Percentiles rank a stretch among this genome's conserved stretches.
Conservation (phyloP, 1,140 invertebrate species). For the Anastrepha obliqua region DNA sequence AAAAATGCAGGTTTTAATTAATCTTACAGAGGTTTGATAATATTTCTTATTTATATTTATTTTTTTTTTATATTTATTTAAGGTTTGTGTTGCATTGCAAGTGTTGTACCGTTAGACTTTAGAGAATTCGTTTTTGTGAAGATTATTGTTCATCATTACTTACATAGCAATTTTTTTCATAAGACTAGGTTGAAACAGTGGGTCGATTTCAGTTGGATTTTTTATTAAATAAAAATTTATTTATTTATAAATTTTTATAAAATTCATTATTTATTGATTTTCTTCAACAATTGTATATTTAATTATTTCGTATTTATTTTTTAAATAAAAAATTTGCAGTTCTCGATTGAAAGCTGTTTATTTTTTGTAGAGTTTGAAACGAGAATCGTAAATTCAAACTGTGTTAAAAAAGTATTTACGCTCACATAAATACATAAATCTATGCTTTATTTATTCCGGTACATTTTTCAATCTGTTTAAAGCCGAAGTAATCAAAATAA, state of each 20-base stretch:
- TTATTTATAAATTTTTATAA: not conserved
- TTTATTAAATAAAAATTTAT: not conserved
- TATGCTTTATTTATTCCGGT: too few relatives aligned
- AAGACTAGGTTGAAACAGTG: constrained; percentile 45
- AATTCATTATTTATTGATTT: not conserved
- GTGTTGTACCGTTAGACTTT: constrained; percentile 51
- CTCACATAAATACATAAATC: too few relatives aligned
- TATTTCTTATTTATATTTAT: not conserved
- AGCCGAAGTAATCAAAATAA: too few relatives aligned
- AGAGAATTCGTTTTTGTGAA: not conserved
- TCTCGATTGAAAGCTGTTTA: too few relatives aligned
- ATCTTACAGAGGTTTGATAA: too few relatives aligned
- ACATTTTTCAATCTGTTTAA: too few relatives aligned
- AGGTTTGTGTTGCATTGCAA: not conserved
- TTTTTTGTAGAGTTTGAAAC: too few relatives aligned
- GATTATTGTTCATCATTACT: constrained; percentile 41
- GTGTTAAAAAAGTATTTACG: too few relatives aligned
- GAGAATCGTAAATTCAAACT: too few relatives aligned
- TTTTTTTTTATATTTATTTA: constrained; percentile 1
- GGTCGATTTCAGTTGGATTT: constrained; percentile 17
- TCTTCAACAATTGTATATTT: not conserved
- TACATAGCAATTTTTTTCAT: constrained; percentile 28
- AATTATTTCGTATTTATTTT: constrained; percentile 2
- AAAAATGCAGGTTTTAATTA: too few relatives aligned
- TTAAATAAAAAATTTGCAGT: not conserved